A percentile compares a stretch with the other conserved stretches of the same genome.
phyloP scores from a whole-genome alignment of 2,113 vertebrate species.

The Pedetes capensis region DNA sequence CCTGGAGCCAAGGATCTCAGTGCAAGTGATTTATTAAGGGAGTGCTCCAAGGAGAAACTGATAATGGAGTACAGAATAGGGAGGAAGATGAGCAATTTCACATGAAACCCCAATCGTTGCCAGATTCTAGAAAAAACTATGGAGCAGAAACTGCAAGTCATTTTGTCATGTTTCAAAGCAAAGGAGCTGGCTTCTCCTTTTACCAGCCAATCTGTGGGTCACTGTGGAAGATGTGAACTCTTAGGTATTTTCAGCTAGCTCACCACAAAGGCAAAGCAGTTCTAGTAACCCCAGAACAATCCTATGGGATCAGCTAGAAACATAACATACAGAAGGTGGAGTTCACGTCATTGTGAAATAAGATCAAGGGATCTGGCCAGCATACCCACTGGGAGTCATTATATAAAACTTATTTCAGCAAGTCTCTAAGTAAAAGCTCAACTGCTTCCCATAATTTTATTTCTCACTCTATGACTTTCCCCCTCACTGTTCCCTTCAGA shows the following conservation, averaged over 20 bases:
- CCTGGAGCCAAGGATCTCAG: slow-evolving; percentile 17
- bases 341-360: background rate
- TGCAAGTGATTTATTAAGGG: slow-evolving; percentile 38
- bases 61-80: background rate
- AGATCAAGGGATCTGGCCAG: background rate
- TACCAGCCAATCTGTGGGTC: background rate
- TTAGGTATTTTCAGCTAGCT: background rate
- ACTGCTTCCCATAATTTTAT: background rate
- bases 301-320: background rate
- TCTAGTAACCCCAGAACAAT: background rate
- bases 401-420: background rate
- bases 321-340: background rate
- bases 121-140: background rate
- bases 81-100: background rate
- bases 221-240: background rate
- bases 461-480: background rate
- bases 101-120: background rate
- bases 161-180: background rate
- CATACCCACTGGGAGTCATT: too few relatives aligned
- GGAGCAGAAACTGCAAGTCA: background rate
- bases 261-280: background rate
- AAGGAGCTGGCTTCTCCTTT: background rate
- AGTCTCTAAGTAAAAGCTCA: background rate
- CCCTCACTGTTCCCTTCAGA: background rate
- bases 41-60: background rate